phyloP scores from a whole-genome alignment of 2,888 invertebrate species.

The Alloplasta piceator region DNA sequence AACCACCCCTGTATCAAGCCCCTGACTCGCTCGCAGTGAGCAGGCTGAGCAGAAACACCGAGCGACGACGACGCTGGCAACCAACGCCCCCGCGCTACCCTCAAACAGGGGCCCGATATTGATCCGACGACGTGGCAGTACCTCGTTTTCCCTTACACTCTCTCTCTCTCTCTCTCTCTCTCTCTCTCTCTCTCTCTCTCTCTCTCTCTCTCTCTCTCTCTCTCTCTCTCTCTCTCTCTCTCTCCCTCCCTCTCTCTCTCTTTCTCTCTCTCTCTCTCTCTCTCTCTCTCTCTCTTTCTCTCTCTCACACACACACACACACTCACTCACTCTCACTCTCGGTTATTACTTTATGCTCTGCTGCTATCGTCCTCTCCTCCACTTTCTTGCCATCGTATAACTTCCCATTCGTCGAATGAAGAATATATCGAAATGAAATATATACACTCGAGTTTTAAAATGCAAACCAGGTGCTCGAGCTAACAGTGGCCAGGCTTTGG shows the following conservation, averaged over 20 bases:
- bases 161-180: slow-evolving; percentile 25
- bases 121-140: slow-evolving; percentile 78
- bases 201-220: too few species aligned
- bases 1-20: slow-evolving; percentile 12
- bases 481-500: background rate
- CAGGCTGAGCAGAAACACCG: slow-evolving; percentile 61
- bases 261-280: slow-evolving; percentile 30
- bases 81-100: slow-evolving; percentile 62
- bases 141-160: slow-evolving; percentile 47
- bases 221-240: too few species aligned
- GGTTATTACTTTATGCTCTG: slow-evolving; percentile 74
- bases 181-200: too few species aligned
- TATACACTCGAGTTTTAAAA: slow-evolving; percentile 16
- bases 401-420: slow-evolving; percentile 29
- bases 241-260: too few species aligned
- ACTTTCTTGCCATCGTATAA: slow-evolving; percentile 40
- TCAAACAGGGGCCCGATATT: slow-evolving; percentile 75
- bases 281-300: slow-evolving; percentile 41
- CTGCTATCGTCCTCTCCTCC: slow-evolving; percentile 30
- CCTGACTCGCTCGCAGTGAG: slow-evolving; percentile 47
- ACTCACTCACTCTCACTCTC: slow-evolving; percentile 51
- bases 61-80: slow-evolving; percentile 45
- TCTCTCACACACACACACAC: too few species aligned
- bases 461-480: slow-evolving; percentile 23
- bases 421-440: slow-evolving; percentile 45